Evolutionary conservation across 2,797 vertebrate species (phyloP).

Genomic region (Salmo trutta): DNA sequence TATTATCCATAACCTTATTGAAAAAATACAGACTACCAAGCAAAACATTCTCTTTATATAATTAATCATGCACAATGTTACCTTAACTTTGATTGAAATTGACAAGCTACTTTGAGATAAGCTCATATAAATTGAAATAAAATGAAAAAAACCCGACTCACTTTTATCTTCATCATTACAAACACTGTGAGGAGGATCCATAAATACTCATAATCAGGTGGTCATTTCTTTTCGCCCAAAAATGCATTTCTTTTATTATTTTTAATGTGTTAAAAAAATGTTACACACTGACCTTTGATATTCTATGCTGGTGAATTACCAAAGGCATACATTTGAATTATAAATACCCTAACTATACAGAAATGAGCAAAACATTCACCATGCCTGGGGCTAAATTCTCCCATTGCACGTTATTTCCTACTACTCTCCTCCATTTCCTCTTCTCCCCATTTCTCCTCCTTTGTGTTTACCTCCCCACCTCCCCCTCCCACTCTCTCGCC

Average conservation of each 20-base stretch:
- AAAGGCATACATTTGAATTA: conserved; percentile 90
- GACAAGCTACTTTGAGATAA: too few species aligned
- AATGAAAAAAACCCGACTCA: not conserved
- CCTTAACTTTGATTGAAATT: too few species aligned
- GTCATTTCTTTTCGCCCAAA: conserved; percentile 40
- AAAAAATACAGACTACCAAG: too few species aligned
- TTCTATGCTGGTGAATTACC: conserved; percentile 89
- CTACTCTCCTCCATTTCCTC: conserved; percentile 84
- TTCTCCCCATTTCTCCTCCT: conserved; percentile 78
- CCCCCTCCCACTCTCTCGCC: conserved; percentile 26
- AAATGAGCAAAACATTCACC: conserved; percentile 90
- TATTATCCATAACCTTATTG: not conserved
- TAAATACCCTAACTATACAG: conserved; percentile 95
- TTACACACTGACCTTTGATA: conserved; percentile 81
- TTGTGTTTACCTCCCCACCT: conserved; percentile 54
- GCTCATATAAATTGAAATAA: not conserved
- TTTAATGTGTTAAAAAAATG: conserved; percentile 80
- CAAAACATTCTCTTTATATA: too few species aligned
- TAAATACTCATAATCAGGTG: not conserved
- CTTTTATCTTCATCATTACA: not conserved
- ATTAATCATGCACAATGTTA: too few species aligned
- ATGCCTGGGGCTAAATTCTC: conserved; percentile 89
- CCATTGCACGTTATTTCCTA: conserved; percentile 90
- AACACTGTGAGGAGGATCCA: not conserved
- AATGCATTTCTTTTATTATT: conserved; percentile 9